These are phyloP conservation scores for Spongia lamella DNA, from an alignment of 37 sponge, comb jelly and placozoan species.

Conservation along the genomic window DNA sequence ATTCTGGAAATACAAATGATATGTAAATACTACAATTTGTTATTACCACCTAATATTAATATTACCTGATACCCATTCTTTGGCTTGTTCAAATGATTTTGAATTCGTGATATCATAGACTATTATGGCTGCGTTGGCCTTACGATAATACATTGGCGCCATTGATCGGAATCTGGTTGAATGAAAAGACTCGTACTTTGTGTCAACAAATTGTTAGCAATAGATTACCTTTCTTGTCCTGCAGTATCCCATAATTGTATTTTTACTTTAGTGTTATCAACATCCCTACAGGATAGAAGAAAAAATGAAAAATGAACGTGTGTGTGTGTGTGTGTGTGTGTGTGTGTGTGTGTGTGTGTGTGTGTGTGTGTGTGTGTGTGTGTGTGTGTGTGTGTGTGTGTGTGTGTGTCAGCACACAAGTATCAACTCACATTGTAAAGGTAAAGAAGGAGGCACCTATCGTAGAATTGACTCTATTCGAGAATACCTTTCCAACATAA, in stretches of 20 bases:
- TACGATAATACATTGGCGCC: constrained; percentile 90
- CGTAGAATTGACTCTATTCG: constrained; percentile 68
- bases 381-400: constrained; percentile 18
- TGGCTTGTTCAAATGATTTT: constrained; percentile 74
- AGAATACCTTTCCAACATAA: constrained; percentile 72
- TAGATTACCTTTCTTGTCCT: constrained; percentile 77
- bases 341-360: constrained; percentile 29
- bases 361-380: constrained; percentile 30
- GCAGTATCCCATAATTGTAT: constrained; percentile 88
- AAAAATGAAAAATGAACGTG: too few species aligned
- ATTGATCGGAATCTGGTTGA: constrained; percentile 68
- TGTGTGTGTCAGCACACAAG: constrained; percentile 12
- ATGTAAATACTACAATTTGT: not conserved
- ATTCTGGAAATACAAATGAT: not conserved
- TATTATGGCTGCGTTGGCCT: constrained; percentile 85
- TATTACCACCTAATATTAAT: too few species aligned
- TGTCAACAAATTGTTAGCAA: not conserved
- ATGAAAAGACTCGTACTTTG: not conserved
- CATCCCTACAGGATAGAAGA: too few species aligned
- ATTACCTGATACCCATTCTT: constrained; percentile 78
- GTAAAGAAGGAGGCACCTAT: constrained; percentile 96
- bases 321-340: constrained; percentile 37
- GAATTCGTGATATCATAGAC: constrained; percentile 82
- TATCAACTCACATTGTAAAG: constrained; percentile 72
- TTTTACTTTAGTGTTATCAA: constrained; percentile 55